phyloP scores from a whole-genome alignment of 1,140 invertebrate genomes.

The Steinernema khuongi region DNA sequence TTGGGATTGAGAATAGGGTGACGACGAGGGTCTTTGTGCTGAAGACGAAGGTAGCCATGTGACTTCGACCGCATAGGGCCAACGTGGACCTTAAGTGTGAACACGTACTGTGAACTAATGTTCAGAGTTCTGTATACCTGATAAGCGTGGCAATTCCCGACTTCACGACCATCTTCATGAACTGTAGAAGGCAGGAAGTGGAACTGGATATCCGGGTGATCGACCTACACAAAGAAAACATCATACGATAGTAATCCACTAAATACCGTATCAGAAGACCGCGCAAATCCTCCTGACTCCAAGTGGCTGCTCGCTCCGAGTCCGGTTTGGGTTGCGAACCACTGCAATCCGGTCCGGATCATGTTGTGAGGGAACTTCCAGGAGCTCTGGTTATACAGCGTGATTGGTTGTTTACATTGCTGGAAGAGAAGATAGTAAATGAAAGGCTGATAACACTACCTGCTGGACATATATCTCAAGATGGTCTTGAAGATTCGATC shows the following conservation, averaged over 20 bases:
- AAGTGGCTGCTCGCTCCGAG: constrained; percentile 61
- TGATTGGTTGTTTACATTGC: constrained; percentile 61
- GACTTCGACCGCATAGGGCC: constrained; percentile 72
- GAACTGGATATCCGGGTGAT: constrained; percentile 63
- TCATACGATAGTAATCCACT: too few species aligned
- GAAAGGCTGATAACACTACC: too few species aligned
- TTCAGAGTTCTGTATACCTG: too few species aligned
- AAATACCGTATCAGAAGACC: constrained; percentile 49
- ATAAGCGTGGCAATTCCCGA: constrained; percentile 50
- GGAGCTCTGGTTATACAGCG: constrained; percentile 61
- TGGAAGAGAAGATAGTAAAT: too few species aligned
- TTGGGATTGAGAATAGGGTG: constrained; percentile 81
- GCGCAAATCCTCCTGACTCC: constrained; percentile 62
- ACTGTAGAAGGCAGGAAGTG: constrained; percentile 63
- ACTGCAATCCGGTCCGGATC: constrained; percentile 62
- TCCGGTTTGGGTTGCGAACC: constrained; percentile 60
- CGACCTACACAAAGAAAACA: too few species aligned
- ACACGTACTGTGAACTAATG: too few species aligned
- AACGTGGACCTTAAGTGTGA: constrained; percentile 58
- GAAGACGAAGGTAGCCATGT: constrained; percentile 72
- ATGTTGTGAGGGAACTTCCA: constrained; percentile 64
- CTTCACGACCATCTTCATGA: constrained; percentile 61
- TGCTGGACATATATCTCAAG: constrained; percentile 62
- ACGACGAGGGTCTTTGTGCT: constrained; percentile 72
- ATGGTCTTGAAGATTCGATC: constrained; percentile 51